Evolutionary conservation across 2,797 vertebrate species (phyloP).

Genomic region (Strix occidentalis): DNA sequence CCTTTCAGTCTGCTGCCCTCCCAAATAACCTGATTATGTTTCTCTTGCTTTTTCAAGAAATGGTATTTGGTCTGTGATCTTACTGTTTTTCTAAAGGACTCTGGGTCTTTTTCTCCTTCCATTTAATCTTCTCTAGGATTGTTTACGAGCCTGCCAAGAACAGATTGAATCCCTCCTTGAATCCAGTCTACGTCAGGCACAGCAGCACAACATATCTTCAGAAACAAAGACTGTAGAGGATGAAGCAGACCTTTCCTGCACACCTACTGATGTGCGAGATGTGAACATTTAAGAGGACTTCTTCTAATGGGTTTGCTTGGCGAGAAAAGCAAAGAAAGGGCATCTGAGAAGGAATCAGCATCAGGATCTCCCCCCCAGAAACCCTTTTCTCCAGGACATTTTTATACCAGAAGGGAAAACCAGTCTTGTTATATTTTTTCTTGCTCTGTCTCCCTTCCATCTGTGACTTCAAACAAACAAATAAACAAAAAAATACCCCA

Average conservation of each 20-base stretch:
- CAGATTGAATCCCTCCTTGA: constrained; percentile 97
- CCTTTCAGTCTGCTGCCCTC: not conserved
- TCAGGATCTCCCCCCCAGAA: constrained; percentile 64
- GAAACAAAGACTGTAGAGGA: constrained; percentile 91
- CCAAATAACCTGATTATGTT: not conserved
- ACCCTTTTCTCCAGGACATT: constrained; percentile 73
- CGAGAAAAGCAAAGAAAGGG: constrained; percentile 66
- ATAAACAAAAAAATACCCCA: constrained; percentile 70
- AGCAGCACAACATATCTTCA: constrained; percentile 82
- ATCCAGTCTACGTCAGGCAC: constrained; percentile 93
- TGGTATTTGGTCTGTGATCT: not conserved
- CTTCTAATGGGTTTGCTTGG: constrained; percentile 61
- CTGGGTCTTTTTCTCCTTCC: constrained; percentile 37
- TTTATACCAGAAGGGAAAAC: constrained; percentile 76
- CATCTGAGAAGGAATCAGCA: constrained; percentile 72
- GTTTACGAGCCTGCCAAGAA: constrained; percentile 96
- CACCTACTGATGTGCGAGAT: constrained; percentile 94
- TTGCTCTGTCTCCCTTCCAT: constrained; percentile 76
- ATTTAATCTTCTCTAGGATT: constrained; percentile 83
- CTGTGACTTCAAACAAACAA: constrained; percentile 75
- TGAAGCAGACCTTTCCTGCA: constrained; percentile 92
- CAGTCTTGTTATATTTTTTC: constrained; percentile 65
- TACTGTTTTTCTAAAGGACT: constrained; percentile 30
- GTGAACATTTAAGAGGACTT: constrained; percentile 90
- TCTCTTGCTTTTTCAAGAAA: not conserved